Evolutionary conservation across 2,888 invertebrate species (phyloP).

Genomic region (Sinopyrophorus schimmeli): DNA sequence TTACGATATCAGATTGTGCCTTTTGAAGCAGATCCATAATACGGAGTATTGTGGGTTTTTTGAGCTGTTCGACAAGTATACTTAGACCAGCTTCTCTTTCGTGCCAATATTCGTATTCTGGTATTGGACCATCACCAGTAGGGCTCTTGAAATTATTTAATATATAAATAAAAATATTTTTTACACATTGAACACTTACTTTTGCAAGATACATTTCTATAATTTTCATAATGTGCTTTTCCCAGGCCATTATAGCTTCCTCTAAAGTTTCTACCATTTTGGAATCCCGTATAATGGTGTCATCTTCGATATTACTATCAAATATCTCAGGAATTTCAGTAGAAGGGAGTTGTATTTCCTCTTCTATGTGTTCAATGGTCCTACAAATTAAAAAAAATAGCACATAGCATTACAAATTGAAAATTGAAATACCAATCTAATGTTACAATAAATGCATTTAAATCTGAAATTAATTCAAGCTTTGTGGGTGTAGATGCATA

Average conservation of each 20-base stretch:
- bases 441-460: conserved; percentile 58
- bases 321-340: conserved; percentile 61
- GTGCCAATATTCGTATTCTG: conserved; percentile 86
- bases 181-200: conserved; percentile 47
- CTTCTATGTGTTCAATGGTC: conserved; percentile 75
- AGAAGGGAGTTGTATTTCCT: conserved; percentile 70
- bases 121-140: conserved; percentile 76
- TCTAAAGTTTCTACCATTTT: conserved; percentile 63
- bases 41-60: conserved; percentile 67
- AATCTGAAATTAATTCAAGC: conserved; percentile 57
- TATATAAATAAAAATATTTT: conserved; percentile 2
- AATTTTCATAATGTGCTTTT: conserved; percentile 65
- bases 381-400: conserved; percentile 54
- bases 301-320: conserved; percentile 42
- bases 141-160: conserved; percentile 57
- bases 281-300: conserved; percentile 54
- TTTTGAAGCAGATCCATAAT: conserved; percentile 63
- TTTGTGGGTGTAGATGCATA: conserved; percentile 47
- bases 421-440: conserved; percentile 55
- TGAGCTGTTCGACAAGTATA: conserved; percentile 78
- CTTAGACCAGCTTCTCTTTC: conserved; percentile 78
- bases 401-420: too few relatives aligned
- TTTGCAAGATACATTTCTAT: conserved; percentile 60
- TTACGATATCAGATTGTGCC: conserved; percentile 60
- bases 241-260: conserved; percentile 66